Conservation (phyloP, 1,140 invertebrate species). For the Acromyrmex charruanus region DNA sequence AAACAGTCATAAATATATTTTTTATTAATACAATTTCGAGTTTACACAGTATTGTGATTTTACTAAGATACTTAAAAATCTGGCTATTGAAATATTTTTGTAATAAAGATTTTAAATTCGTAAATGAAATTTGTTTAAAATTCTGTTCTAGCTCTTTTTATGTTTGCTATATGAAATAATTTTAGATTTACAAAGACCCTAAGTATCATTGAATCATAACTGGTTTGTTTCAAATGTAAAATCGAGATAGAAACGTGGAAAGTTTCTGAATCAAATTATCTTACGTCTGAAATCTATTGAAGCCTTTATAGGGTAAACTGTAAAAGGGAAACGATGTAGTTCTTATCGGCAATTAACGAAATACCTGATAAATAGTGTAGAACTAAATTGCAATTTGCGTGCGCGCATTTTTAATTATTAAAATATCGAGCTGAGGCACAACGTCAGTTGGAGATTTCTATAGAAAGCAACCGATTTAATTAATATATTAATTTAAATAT, state of each 20-base stretch:
- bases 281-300: conserved; percentile 43
- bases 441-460: conserved; percentile 42
- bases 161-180: not conserved
- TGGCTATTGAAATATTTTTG: not conserved
- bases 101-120: not conserved
- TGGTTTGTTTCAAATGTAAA: conserved; percentile 33
- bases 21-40: not conserved
- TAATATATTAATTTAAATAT: conserved; percentile 70
- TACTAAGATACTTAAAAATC: not conserved
- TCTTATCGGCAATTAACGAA: conserved; percentile 60
- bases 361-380: conserved; percentile 27
- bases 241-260: conserved; percentile 63
- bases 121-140: not conserved
- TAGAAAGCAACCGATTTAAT: conserved; percentile 57
- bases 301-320: conserved; percentile 30
- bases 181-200: not conserved
- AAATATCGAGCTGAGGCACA: conserved; percentile 28
- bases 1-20: conserved; percentile 3
- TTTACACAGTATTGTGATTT: not conserved
- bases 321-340: conserved; percentile 67
- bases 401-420: conserved; percentile 33
- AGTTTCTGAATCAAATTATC: conserved; percentile 63
- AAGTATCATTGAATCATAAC: not conserved
- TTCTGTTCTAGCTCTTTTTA: conserved; percentile 4
- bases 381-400: not conserved